Evolutionary conservation across 2,888 invertebrate species (phyloP), one percentile per base, ranked within the genome.

Genomic region (Drosophila atripex): DNA sequence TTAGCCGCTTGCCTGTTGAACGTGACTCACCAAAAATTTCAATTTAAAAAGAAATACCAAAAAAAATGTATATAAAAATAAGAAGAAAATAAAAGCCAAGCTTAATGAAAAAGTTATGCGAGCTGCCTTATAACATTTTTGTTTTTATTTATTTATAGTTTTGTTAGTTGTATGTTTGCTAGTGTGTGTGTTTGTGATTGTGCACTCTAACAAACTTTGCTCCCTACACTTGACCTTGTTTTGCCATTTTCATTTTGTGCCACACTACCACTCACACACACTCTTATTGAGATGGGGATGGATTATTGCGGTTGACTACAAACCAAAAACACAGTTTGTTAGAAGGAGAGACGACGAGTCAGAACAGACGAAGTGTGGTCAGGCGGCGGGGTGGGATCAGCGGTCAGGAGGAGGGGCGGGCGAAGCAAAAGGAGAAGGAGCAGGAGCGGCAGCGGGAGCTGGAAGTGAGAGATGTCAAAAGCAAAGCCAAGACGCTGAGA

Each of bases 191-290:
- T 51, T n/a, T 76, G 61, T 65, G 64, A 69, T 61, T 70, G 71
- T 65, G 79, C 73, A 78, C 86, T 82, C 77, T 74, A 80, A 82
- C 86, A 82, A 83, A 82, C 86, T 84, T 83, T 83, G 86, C 86
- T 86, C 82, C 84, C 84, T 83, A 86, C 86, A 83, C 84, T 83
- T 83, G 86, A 86, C 86, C 86, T 83, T 83, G 83, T 83, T 86
- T 83, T 84, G 84, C 76, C 82, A 83, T 83, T 82, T 84, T 80
- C 79, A 80, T 84, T 80, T 80, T 80, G 66, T 75, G 71, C 66
- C 86, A 71, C 55, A 66, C 39, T 47, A 39, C 46, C 51, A 46
- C 52, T 51, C 41, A 64, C 53, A 52, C 45, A 52, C 21, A 58
- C 28, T 32, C 32, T 35, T 7, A 38, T 14, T 16, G 57, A 43